Evolutionary conservation across 2,797 vertebrate genomes (phyloP), one percentile per base, ranked within the genome.

Genomic region (Lateolabrax maculatus): DNA sequence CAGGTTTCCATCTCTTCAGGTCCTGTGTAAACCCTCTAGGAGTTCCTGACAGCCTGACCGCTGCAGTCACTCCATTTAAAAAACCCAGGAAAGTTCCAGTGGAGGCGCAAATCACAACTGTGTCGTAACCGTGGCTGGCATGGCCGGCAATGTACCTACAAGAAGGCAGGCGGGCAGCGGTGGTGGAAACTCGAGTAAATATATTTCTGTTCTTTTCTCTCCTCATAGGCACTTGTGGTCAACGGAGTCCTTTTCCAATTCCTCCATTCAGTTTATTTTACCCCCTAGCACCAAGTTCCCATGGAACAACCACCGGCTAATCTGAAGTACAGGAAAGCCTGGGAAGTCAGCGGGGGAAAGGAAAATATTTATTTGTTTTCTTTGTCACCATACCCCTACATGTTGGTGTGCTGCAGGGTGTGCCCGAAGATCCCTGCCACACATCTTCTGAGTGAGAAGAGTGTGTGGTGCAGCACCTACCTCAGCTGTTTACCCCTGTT

Each of bases 31-130:
- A 90, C 64, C 83, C 76, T 80, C 66, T 16, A 37, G 68, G 52
- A 83, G 75, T 80, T 83, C 80, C 88, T 84, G 69, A 90, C 81
- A 89, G 72, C 85, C 80, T 77, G 84, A 88, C 89, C 80, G 34
- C 79, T 63, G 77, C 80, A 90, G 72, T 77, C 86, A 87, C 82
- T 87, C 84, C 76, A 65, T 84, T 84, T 73, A 67, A 80, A 88
- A 89, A 85, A 68, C 57, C 25, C 68, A 87, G 94, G 94, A 95
- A 95, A 94, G 91, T 96, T 95, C 93, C 93, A 94, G 81, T 49
- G 79, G 74, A 92, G 87, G 87, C 43, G 27, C 67, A 85, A 90
- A 93, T 85, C 89, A 87, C 85, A 86, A 90, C 73, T 71, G 78
- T 89, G 84, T 83, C 62, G 62, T 86, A 91, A 90, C 75, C 19